Conservation (phyloP, 2,797 vertebrate species). For the Sebastolobus altivelis region DNA sequence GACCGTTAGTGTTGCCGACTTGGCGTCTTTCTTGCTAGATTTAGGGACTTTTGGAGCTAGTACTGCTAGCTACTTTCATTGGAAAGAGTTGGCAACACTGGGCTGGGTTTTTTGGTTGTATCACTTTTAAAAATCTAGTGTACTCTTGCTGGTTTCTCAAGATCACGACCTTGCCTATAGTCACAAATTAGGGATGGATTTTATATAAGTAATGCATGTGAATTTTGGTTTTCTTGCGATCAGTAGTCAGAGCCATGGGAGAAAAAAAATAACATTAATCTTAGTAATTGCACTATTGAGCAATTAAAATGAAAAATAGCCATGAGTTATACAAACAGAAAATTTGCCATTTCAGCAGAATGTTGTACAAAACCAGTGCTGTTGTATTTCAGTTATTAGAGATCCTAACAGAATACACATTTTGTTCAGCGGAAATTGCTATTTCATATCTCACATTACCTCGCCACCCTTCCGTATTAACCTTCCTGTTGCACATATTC, state of each 20-base stretch:
- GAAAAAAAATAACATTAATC: background rate
- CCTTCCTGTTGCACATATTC: constrained; percentile 3
- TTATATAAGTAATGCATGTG: background rate
- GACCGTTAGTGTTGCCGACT: no score
- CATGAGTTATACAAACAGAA: background rate
- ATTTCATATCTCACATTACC: constrained; percentile 1
- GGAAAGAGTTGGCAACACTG: no score
- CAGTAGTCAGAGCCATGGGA: background rate
- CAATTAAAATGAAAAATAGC: background rate
- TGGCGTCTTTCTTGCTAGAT: no score
- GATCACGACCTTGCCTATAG: background rate
- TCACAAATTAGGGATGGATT: background rate
- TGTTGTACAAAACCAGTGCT: background rate
- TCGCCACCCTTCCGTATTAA: background rate
- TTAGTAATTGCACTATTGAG: background rate
- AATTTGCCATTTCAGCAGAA: background rate
- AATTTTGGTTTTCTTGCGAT: background rate
- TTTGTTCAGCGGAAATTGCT: background rate
- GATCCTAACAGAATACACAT: background rate
- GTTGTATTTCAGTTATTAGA: background rate
- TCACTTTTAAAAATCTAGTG: rapidly evolving
- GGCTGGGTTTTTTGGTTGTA: no score
- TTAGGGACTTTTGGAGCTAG: no score
- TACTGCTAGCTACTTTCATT: no score
- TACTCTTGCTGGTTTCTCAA: no score